Conservation (phyloP, 1,140 invertebrate genomes). For the Ips typographus region DNA sequence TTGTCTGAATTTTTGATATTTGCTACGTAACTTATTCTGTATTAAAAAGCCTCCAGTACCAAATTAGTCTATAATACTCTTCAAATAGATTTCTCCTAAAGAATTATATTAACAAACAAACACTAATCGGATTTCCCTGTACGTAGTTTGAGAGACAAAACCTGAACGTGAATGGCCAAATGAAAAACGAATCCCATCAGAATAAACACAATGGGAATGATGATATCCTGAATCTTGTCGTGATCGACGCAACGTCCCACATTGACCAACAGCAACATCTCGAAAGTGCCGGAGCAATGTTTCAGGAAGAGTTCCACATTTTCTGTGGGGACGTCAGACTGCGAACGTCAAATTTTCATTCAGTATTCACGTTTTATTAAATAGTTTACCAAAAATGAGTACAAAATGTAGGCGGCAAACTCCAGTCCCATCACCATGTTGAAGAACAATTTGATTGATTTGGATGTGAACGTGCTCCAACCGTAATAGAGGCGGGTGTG, state of each 20-base stretch:
- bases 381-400: not conserved
- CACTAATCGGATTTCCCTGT: not conserved
- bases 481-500: conserved; percentile 5
- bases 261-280: conserved; percentile 5
- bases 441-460: conserved; percentile 5
- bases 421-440: not conserved
- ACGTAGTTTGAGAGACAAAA: not conserved
- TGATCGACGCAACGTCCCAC: not conserved
- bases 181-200: conserved; percentile 6
- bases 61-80: no score
- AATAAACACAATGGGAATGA: not conserved
- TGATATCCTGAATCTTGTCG: not conserved
- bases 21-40: no score
- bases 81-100: no score
- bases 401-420: not conserved
- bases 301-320: not conserved
- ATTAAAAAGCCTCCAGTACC: no score
- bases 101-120: no score
- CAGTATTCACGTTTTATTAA: not conserved
- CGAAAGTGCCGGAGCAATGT: not conserved
- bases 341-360: not conserved
- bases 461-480: conserved; percentile 7
- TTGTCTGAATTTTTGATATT: no score
- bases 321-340: not conserved
- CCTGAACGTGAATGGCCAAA: conserved; percentile 4